Conservation (phyloP, 2,113 vertebrate genomes). For the Vanacampus margaritifer region DNA sequence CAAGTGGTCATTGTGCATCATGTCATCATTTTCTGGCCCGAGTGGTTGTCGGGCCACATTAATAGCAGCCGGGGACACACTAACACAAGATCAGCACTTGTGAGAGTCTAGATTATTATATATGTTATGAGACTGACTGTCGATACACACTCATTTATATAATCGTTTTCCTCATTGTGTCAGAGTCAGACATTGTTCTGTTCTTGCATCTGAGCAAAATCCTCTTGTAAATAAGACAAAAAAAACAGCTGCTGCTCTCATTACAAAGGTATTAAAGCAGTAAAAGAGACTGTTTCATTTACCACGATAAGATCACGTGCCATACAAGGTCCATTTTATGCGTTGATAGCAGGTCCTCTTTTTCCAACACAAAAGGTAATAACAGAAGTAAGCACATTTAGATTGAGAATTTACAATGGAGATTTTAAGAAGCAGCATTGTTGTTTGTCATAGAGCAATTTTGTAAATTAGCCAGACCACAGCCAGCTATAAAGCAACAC, state of each 20-base stretch:
- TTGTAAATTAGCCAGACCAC: background rate
- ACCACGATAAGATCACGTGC: background rate
- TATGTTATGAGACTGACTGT: background rate
- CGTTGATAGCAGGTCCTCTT: background rate
- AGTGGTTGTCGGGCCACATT: constrained; percentile 24
- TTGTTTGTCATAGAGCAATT: background rate
- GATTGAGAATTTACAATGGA: background rate
- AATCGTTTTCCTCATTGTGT: background rate
- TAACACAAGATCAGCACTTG: constrained; percentile 7
- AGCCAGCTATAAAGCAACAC: background rate
- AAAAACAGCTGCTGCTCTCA: background rate
- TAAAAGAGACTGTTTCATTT: background rate
- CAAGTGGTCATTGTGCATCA: constrained; percentile 29
- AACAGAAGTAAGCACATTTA: background rate
- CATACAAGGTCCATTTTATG: background rate
- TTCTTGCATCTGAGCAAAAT: background rate
- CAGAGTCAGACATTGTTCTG: background rate
- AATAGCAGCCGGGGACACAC: constrained; percentile 36
- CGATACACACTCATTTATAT: too few species aligned
- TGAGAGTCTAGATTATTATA: background rate
- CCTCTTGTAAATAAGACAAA: background rate
- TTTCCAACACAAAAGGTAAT: background rate
- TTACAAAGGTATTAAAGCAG: background rate
- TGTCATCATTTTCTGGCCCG: constrained; percentile 40
- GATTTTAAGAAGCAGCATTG: background rate